Evolutionary conservation across 2,888 invertebrate species (phyloP).

Genomic region (Eupithecia pulchellata): DNA sequence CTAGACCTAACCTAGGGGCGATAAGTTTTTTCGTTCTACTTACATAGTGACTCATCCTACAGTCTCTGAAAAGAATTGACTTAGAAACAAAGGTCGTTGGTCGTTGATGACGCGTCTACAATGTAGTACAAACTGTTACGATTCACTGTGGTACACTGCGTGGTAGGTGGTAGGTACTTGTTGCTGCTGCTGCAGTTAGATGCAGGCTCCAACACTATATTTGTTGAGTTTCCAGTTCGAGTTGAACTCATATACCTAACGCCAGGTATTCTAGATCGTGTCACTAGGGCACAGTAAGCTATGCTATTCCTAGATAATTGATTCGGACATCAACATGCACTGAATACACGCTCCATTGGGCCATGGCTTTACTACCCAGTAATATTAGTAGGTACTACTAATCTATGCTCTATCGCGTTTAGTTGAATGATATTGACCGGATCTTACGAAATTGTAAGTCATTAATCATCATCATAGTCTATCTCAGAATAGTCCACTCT

Average conservation of each 20-base stretch:
- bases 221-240: not conserved
- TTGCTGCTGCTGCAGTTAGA: no score
- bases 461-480: not conserved
- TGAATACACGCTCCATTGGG: slow-evolving; percentile 10
- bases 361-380: not conserved
- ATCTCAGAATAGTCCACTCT: not conserved
- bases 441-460: not conserved
- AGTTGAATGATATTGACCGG: not conserved
- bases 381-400: not conserved
- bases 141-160: no score
- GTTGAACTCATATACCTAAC: not conserved
- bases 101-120: no score
- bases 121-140: no score
- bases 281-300: slow-evolving; percentile 15
- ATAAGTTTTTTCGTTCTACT: no score
- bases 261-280: slow-evolving; percentile 15
- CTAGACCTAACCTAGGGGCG: no score
- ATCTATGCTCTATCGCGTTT: not conserved
- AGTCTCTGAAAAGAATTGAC: no score
- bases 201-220: no score
- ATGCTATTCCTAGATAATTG: slow-evolving; percentile 27
- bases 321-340: slow-evolving; percentile 30
- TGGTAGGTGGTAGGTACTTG: no score
- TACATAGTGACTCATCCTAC: no score
- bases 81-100: no score